Base-by-base conservation (phyloP, 2,888 invertebrate species). In the Perithous albicinctus region DNA sequence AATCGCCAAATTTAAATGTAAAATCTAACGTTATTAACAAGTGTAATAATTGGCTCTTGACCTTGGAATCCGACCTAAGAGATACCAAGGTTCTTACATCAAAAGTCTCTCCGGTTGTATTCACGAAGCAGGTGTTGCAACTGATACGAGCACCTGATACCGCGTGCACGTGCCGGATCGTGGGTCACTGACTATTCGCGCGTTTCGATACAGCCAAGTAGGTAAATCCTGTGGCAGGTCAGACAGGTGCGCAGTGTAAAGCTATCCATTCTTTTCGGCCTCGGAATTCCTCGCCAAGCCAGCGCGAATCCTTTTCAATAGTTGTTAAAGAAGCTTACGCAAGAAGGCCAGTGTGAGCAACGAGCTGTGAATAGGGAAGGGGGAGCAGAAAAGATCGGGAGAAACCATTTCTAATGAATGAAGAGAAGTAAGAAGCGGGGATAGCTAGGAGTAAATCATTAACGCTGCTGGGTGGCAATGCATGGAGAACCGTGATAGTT, bases 121-220 rank as follows among this genome's bases (percentile, higher is more conserved):
- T 32, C 70, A 63, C 29, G 73, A 63, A 35, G 63, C 77, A 69
- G 72, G 81, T 82, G 82, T 82, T 82, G 82, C 73, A 82, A 77
- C 76, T 67, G 85, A 85, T 85, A 85, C 35, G 75, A 51, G 51
- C 72, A 82, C 75, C 84, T 78, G 85, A 85, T 85, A 84, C 80
- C 41, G 72, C 66, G 76, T 63, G 61, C 84, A 82, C 85, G 85
- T 85, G 85, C 82, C 72, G 75, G 84, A 82, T 85, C 85, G 51
- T 43, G 41, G 77, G 67, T 80, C 75, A 73, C 73, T 32, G 56
- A n/a, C 32, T 20, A 61, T 76, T 73, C 72, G 29, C 54, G 20
- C 54, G 69, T 61, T 70, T 7, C 54, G 32, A 69, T 73, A 38
- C 66, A 64, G 59, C 73, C 41, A 41, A 38, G 61, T 69, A 64